Base-by-base conservation (phyloP, 2,113 vertebrate species). In the Ancistrus triradiatus region DNA sequence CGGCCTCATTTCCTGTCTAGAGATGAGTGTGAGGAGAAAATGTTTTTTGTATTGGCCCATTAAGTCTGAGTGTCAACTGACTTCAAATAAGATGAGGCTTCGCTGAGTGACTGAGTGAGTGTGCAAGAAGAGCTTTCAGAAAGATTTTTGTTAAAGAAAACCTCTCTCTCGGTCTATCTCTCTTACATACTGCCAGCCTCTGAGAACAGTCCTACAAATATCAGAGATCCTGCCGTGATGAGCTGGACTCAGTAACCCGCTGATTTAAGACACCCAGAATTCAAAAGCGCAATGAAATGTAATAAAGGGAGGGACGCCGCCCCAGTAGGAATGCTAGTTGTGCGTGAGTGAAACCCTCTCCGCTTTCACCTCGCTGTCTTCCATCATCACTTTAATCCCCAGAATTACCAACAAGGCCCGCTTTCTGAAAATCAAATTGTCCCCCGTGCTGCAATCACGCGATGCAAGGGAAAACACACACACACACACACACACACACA, bases 321-420 rank as follows among this genome's bases (percentile, higher is more conserved):
- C 60, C 61, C 27, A 37, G 11, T 28, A 59, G 67, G 61, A 69
- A 66, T 59, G 13, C 43, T 42, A 18, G 49, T 35, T 66, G 24
- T 72, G 57, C 59, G 18, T 19, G 49, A 66, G 50, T 37, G 31
- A 61, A 66, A 56, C 43, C 18, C 31, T 59, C 21, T 65, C 40
- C 43, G 44, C 56, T 37, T 40, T 48, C 52, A 22, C 35, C 61
- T 67, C 46, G 11, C 63, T 66, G 49, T 56, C 52, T 72, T 58
- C 40, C 48, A 63, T 57, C 70, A 68, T 59, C 43, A 40, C 53
- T 27, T 63, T 68, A 72, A 73, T 73, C 42, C 59, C 31, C 49
- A 31, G 47, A 59, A 73, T 73, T 59, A 63, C 64, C 38, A 63
- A 31, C 64, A 63, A 68, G 68, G 59, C 44, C 46, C 58, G n/a